A percentile compares a stretch with the other conserved stretches of the same genome.
These are phyloP conservation scores for Elysia crispata DNA, from an alignment of 2,888 invertebrate genomes.

Conservation along the genomic window DNA sequence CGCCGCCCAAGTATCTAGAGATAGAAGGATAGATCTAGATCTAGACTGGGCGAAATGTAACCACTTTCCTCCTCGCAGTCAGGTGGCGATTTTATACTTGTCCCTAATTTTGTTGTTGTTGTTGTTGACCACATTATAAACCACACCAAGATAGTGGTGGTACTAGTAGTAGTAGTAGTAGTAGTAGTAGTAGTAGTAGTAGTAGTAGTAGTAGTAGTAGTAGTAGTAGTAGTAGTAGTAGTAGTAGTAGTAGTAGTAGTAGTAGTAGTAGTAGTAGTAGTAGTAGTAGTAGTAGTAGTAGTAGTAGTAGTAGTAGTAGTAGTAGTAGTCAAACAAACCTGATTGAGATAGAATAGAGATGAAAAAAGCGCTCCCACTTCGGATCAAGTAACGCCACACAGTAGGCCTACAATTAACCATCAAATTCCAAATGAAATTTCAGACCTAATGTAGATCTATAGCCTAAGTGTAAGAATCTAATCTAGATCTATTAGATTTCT, in stretches of 20 bases:
- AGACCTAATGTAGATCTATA: too few species aligned
- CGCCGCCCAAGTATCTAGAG: too few species aligned
- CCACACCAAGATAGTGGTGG: too few species aligned
- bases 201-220: slow-evolving; percentile 1
- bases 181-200: slow-evolving; percentile 9
- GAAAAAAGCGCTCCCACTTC: background rate
- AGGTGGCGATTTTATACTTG: too few species aligned
- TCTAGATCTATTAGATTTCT: too few species aligned
- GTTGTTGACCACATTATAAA: too few species aligned
- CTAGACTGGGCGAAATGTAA: too few species aligned
- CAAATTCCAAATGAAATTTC: too few species aligned
- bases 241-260: slow-evolving; percentile 4
- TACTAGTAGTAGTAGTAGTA: slow-evolving; percentile 4
- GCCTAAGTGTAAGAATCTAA: too few species aligned
- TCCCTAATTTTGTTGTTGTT: too few species aligned
- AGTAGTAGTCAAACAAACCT: background rate
- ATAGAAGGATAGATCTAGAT: too few species aligned
- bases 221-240: slow-evolving; percentile 4
- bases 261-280: slow-evolving; percentile 4
- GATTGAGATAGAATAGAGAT: background rate
- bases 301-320: slow-evolving; percentile 9
- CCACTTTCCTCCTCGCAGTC: too few species aligned
- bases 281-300: slow-evolving; percentile 9
- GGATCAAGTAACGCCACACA: background rate
- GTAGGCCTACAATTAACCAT: background rate